Conservation (phyloP, 2,797 vertebrate genomes). For the Nasua narica region DNA sequence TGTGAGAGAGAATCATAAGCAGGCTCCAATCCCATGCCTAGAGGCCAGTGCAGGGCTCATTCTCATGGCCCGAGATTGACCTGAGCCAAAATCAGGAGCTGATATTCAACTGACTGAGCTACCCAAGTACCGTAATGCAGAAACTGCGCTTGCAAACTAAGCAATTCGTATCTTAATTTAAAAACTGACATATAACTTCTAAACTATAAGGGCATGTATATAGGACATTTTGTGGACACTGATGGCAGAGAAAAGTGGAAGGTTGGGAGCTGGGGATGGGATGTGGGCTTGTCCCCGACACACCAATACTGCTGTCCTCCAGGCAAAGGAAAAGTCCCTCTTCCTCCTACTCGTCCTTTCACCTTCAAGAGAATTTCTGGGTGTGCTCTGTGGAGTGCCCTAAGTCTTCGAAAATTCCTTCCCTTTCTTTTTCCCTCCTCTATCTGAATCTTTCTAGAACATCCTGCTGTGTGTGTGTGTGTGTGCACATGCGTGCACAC, state of each 20-base stretch:
- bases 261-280: fast-evolving
- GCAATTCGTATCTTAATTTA: not conserved
- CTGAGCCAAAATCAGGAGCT: not conserved
- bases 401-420: not conserved
- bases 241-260: not conserved
- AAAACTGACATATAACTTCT: not conserved
- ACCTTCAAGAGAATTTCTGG: not conserved
- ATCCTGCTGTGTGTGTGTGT: not conserved
- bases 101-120: not conserved
- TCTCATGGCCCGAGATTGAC: not conserved
- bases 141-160: not conserved
- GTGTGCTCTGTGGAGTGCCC: not conserved
- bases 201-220: fast-evolving
- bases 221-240: fast-evolving
- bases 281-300: fast-evolving
- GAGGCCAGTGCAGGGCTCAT: not conserved
- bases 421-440: not conserved
- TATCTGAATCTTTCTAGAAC: not conserved
- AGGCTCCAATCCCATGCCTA: not conserved
- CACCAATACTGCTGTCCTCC: fast-evolving
- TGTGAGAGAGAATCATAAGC: not conserved
- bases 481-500: not conserved
- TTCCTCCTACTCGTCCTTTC: not conserved
- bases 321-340: not conserved
- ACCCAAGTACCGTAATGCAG: not conserved